Evolutionary conservation across 2,113 vertebrate genomes (phyloP).

Genomic region (Sinosuthora webbiana): DNA sequence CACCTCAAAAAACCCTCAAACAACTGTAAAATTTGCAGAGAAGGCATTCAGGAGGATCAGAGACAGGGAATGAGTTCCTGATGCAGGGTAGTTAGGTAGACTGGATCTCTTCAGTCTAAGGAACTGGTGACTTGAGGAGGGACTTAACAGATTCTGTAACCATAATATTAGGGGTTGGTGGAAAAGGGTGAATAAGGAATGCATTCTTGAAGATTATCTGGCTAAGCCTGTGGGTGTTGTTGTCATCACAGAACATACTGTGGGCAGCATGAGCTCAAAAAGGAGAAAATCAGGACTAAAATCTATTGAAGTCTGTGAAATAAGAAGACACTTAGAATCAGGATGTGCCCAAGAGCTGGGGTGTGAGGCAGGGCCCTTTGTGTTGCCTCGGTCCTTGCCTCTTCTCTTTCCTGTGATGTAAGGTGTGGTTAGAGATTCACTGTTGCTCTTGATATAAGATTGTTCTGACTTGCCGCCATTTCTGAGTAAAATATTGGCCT

Average conservation of each 20-base stretch:
- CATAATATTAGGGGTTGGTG: not conserved
- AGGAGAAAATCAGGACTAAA: not conserved
- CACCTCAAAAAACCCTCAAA: not conserved
- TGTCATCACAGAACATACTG: not conserved
- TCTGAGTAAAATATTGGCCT: not conserved
- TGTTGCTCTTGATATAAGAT: not conserved
- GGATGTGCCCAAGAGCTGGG: not conserved
- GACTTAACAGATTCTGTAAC: not conserved
- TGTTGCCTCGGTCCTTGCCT: not conserved
- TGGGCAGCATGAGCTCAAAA: not conserved
- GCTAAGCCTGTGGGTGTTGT: not conserved
- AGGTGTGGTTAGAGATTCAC: not conserved
- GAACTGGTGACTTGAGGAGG: not conserved
- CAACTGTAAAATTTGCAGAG: not conserved
- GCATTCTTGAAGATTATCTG: not conserved
- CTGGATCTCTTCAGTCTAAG: not conserved
- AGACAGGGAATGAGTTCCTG: not conserved
- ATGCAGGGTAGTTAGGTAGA: not conserved
- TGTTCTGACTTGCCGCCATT: not conserved
- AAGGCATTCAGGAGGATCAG: not conserved
- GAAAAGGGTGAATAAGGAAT: not conserved
- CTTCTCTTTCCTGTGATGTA: not conserved
- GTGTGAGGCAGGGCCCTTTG: not conserved
- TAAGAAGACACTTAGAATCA: not conserved
- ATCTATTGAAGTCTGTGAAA: not conserved